These are phyloP conservation scores for Xestia xanthographa DNA, from an alignment of 2,888 invertebrate genomes.

Conservation along the genomic window DNA sequence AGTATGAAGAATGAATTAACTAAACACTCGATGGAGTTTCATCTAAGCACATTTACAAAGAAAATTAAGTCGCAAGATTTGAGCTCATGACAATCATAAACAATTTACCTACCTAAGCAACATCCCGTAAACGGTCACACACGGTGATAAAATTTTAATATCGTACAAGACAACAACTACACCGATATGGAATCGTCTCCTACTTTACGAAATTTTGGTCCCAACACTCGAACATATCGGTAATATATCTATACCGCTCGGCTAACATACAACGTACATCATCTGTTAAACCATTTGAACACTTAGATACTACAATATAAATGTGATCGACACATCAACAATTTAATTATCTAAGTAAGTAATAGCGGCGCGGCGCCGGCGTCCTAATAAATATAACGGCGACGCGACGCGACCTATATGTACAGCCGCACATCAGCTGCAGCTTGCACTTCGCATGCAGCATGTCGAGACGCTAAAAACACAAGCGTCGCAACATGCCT, in stretches of 20 bases:
- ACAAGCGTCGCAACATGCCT: slow-evolving; percentile 28
- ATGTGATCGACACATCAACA: slow-evolving; percentile 83
- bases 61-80: slow-evolving; percentile 82
- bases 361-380: slow-evolving; percentile 58
- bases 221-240: slow-evolving; percentile 78
- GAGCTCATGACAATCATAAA: slow-evolving; percentile 82
- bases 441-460: slow-evolving; percentile 30
- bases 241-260: slow-evolving; percentile 64
- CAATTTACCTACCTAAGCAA: slow-evolving; percentile 85
- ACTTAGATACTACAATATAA: slow-evolving; percentile 81
- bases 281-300: slow-evolving; percentile 80
- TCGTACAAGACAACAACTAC: slow-evolving; percentile 81
- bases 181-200: slow-evolving; percentile 74
- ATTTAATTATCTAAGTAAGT: slow-evolving; percentile 78
- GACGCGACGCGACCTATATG: slow-evolving; percentile 47
- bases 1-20: slow-evolving; percentile 61
- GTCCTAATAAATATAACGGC: slow-evolving; percentile 58
- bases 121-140: slow-evolving; percentile 84
- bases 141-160: slow-evolving; percentile 85
- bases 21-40: slow-evolving; percentile 65
- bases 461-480: slow-evolving; percentile 29
- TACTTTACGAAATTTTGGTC: slow-evolving; percentile 86
- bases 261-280: slow-evolving; percentile 73
- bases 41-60: slow-evolving; percentile 71
- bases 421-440: slow-evolving; percentile 16